Percentiles rank a stretch among this genome's conserved stretches.
phyloP scores from a whole-genome alignment of 2,888 invertebrate species.

The Branchipolynoe longqiensis region DNA sequence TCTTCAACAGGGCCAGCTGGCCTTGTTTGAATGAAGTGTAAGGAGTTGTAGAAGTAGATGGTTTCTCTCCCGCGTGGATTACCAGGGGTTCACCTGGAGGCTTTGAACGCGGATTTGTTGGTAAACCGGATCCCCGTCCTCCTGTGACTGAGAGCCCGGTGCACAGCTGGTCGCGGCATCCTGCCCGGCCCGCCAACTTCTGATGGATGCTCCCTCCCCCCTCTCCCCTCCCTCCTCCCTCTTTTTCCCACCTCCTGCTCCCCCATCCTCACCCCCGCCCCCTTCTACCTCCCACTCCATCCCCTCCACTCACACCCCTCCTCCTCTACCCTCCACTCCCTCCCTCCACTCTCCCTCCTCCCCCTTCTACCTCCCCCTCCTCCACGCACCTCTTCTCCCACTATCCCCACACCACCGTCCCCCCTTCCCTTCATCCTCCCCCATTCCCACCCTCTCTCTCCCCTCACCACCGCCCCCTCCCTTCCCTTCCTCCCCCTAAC shows the following conservation, averaged over 20 bases:
- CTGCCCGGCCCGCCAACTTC: constrained; percentile 14
- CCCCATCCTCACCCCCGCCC: not conserved
- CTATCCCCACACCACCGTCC: not conserved
- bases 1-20: no score
- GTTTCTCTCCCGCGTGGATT: no score
- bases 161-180: no score
- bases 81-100: no score
- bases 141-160: no score
- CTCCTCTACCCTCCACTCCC: not conserved
- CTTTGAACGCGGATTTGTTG: no score
- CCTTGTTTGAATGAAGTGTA: not conserved
- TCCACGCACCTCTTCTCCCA: not conserved
- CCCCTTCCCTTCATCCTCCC: not conserved
- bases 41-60: not conserved
- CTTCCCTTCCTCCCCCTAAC: constrained; percentile 1
- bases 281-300: not conserved
- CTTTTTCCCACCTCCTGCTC: not conserved
- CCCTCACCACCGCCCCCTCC: not conserved
- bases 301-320: not conserved
- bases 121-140: no score
- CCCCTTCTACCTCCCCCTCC: not conserved
- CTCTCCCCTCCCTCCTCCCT: not conserved
- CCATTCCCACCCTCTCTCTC: not conserved
- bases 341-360: not conserved
- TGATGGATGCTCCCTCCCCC: constrained; percentile 27